Base-by-base conservation (phyloP, 2,888 invertebrate species). In the Hypsopygia costalis region DNA sequence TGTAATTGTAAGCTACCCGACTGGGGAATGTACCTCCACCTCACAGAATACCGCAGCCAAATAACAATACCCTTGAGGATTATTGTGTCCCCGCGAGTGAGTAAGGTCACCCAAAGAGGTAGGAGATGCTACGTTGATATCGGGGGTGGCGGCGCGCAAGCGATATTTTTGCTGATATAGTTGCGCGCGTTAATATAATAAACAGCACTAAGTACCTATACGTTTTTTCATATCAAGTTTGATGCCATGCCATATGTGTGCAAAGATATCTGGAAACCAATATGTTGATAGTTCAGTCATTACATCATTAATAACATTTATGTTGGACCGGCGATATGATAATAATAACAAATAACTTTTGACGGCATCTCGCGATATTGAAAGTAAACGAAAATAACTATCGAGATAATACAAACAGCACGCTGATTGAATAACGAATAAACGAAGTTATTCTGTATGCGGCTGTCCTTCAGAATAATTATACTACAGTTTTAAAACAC, bases 241-340 rank as follows among this genome's bases (percentile, higher is more conserved):
- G n/a, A n/a, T 34, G 33, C 20, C 8, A 11, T 25, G 11, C 8
- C 22, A 27, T 6, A 8, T 25, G 22, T 34, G 34, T 34, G 16
- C 16, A 16, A 16, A 16, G 25, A 25, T 25, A 25, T n/a, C 25
- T n/a, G 47, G 56, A 58, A 52, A 54, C 42, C 51, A 51, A 33
- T n/a, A n/a, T 62, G 60, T 65, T 68, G 52, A 65, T 60, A 60
- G 41, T 51, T 49, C 54, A 48, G 51, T 56, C 50, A 52, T 60
- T 62, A 62, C 56, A 59, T 61, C 52, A 60, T 60, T 62, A 55
- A 62, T 59, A 71, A 70, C 64, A 63, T 59, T 49, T 48, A 50
- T 65, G 49, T 67, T 62, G 55, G 61, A 55, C 57, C 49, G 57
- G 50, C 52, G 56, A 56, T 55, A 51, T 52, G 58, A 67, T 62